Conservation (phyloP, 2,113 vertebrate species). For the Coturnix japonica region DNA sequence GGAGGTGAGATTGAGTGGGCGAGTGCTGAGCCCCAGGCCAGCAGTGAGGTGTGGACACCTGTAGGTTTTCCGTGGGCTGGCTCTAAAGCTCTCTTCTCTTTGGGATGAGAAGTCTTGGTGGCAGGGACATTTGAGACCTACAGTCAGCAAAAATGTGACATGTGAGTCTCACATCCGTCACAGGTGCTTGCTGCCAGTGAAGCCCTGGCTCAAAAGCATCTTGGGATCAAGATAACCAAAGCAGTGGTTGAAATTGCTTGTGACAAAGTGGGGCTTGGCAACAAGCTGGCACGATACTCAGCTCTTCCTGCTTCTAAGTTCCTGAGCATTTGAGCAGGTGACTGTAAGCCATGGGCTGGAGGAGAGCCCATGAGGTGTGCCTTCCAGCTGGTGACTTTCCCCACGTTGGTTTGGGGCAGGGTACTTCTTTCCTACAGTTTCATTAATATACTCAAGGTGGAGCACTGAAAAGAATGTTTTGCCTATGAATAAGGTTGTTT, state of each 20-base stretch:
- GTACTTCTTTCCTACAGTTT: neutral
- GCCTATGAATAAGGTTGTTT: neutral
- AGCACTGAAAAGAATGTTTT: slow-evolving; percentile 40
- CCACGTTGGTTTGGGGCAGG: neutral
- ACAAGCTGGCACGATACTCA: neutral
- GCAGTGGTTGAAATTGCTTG: neutral
- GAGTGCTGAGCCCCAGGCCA: neutral
- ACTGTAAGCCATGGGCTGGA: neutral
- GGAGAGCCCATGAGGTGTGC: neutral
- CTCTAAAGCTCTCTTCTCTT: neutral
- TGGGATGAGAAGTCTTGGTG: neutral
- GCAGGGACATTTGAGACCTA: neutral
- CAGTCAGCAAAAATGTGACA: neutral
- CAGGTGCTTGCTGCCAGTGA: neutral
- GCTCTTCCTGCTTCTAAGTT: neutral
- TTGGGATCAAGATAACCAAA: neutral
- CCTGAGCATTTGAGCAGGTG: fast-evolving
- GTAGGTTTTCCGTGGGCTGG: neutral
- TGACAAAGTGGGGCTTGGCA: neutral
- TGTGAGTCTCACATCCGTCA: neutral
- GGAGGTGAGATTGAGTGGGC: slow-evolving; percentile 39
- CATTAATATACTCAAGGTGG: neutral
- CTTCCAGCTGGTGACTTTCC: neutral
- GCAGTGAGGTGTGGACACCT: neutral
- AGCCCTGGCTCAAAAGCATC: neutral